Evolutionary conservation across 2,113 vertebrate genomes (phyloP).

Genomic region (Sylvia atricapilla): DNA sequence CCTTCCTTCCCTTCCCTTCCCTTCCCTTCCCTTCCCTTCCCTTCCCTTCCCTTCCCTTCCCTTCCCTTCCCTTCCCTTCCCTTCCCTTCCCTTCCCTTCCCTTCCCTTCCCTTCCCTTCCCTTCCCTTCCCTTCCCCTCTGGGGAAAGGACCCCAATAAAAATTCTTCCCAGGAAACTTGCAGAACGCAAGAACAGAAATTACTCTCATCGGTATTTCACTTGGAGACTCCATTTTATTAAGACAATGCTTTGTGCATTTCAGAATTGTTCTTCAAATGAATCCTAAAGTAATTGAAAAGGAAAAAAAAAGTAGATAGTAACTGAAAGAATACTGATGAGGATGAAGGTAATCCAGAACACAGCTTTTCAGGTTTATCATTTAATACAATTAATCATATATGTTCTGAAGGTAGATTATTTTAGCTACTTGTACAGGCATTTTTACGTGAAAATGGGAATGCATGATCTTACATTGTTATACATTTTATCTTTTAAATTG

Average conservation of each 20-base stretch:
- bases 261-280: neutral
- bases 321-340: conserved; percentile 28
- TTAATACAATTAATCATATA: neutral
- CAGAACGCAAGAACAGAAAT: neutral
- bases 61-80: too few relatives aligned
- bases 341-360: conserved; percentile 16
- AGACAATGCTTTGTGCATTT: neutral
- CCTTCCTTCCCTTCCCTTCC: too few relatives aligned
- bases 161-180: neutral
- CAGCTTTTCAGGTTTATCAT: neutral
- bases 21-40: too few relatives aligned
- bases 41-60: too few relatives aligned
- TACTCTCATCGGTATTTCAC: neutral
- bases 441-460: neutral
- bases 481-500: conserved; percentile 4
- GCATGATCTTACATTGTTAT: neutral
- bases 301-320: neutral
- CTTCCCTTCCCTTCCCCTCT: neutral
- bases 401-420: conserved; percentile 18
- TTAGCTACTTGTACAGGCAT: neutral
- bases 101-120: too few relatives aligned
- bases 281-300: conserved; percentile 4
- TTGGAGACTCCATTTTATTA: neutral
- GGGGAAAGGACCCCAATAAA: neutral
- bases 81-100: too few relatives aligned